Percentiles rank a stretch among this genome's conserved stretches.
These are phyloP conservation scores for Drosophila murphyi DNA, from an alignment of 1,140 invertebrate genomes.

Conservation along the genomic window DNA sequence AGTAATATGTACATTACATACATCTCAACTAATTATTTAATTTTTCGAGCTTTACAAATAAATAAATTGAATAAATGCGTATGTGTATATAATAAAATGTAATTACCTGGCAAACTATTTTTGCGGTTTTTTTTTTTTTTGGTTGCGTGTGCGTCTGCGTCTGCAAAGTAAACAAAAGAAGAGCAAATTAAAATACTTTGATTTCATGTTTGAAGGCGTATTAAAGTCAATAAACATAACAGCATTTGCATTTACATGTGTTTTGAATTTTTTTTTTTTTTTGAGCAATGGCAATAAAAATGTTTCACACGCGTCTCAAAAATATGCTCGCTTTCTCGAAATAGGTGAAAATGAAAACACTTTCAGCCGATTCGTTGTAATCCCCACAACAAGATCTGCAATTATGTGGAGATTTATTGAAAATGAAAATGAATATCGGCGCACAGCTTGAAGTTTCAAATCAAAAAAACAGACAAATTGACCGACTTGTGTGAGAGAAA, in stretches of 20 bases:
- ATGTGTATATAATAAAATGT: conserved; percentile 25
- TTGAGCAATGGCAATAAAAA: conserved; percentile 40
- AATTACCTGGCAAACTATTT: conserved; percentile 53
- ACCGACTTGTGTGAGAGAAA: conserved; percentile 36
- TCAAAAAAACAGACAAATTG: conserved; percentile 30
- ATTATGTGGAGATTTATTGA: conserved; percentile 66
- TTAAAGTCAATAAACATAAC: conserved; percentile 44
- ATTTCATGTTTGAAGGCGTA: conserved; percentile 18
- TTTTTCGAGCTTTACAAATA: too few species aligned
- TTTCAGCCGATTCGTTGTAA: conserved; percentile 43
- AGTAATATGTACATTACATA: too few species aligned
- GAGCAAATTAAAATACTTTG: conserved; percentile 61
- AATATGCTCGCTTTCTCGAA: conserved; percentile 59
- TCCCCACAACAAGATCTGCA: conserved; percentile 48
- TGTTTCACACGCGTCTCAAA: conserved; percentile 66
- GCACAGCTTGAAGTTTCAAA: conserved; percentile 29
- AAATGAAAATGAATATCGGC: conserved; percentile 57
- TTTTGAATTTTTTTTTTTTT: neutral
- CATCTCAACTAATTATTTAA: too few species aligned
- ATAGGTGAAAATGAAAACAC: conserved; percentile 44
- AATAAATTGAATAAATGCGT: too few species aligned
- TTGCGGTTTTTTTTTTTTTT: neutral
- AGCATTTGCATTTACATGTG: conserved; percentile 53
- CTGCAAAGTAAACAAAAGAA: conserved; percentile 48
- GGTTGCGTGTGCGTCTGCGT: conserved; percentile 48